phyloP scores from a whole-genome alignment of 2,797 vertebrate species.

The Melanogrammus aeglefinus region DNA sequence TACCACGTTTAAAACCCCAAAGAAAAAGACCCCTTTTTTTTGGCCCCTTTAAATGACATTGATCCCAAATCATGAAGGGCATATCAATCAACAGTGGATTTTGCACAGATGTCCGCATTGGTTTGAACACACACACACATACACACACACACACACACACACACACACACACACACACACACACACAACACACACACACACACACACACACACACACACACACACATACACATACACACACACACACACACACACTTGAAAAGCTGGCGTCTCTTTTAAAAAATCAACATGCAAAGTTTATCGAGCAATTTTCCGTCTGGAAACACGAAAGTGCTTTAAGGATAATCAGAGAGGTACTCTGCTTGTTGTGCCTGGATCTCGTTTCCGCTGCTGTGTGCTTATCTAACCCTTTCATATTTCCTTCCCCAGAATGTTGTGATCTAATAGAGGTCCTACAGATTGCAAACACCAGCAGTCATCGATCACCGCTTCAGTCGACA shows the following conservation, averaged over 20 bases:
- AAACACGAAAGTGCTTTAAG: constrained; percentile 43
- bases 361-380: constrained; percentile 15
- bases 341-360: constrained; percentile 6
- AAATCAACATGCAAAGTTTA: constrained; percentile 35
- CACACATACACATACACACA: constrained; percentile 2
- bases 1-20: too few species aligned
- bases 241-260: background rate
- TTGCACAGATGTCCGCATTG: constrained; percentile 22
- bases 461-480: constrained; percentile 8
- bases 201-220: constrained; percentile 13
- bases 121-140: constrained; percentile 24
- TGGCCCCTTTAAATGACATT: background rate
- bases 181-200: constrained; percentile 30
- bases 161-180: background rate
- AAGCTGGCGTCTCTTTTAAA: constrained; percentile 16
- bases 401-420: background rate
- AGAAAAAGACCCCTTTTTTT: too few species aligned
- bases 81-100: constrained; percentile 3
- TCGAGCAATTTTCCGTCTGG: constrained; percentile 49
- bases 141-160: constrained; percentile 2
- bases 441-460: constrained; percentile 16
- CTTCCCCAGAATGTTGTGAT: background rate
- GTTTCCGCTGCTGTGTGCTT: constrained; percentile 14
- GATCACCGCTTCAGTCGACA: constrained; percentile 18
- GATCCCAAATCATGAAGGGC: constrained; percentile 19